Conservation (phyloP, 2,797 vertebrate species). For the Sparus aurata region DNA sequence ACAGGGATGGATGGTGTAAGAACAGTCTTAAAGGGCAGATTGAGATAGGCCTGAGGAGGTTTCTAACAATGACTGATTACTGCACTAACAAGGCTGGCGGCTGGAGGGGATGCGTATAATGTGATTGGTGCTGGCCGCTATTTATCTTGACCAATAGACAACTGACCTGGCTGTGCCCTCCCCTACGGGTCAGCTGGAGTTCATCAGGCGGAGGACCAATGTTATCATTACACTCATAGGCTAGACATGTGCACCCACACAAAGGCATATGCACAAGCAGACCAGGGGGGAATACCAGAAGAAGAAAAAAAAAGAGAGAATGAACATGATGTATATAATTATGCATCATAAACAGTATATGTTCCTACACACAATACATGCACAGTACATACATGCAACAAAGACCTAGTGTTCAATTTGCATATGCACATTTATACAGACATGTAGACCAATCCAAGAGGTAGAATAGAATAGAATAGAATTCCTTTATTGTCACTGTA, state of each 20-base stretch:
- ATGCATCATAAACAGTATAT: not conserved
- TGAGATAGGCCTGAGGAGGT: constrained; percentile 66
- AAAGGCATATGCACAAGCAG: not conserved
- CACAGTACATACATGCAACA: not conserved
- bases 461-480: too few species aligned
- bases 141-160: constrained; percentile 87
- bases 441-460: not conserved
- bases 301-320: not conserved
- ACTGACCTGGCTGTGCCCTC: constrained; percentile 80
- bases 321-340: not conserved
- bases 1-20: constrained; percentile 38
- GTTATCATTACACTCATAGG: constrained; percentile 15
- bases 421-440: not conserved
- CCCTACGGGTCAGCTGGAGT: constrained; percentile 81
- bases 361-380: not conserved
- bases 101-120: constrained; percentile 85
- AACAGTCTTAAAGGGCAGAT: constrained; percentile 77
- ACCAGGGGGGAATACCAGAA: not conserved
- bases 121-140: constrained; percentile 83
- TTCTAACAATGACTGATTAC: constrained; percentile 87
- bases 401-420: not conserved
- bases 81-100: constrained; percentile 83
- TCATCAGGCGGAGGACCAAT: constrained; percentile 71
- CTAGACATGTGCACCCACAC: not conserved
- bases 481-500: too few species aligned